Evolutionary conservation across 2,888 invertebrate genomes (phyloP).

Genomic region (Yponomeuta malinellus): DNA sequence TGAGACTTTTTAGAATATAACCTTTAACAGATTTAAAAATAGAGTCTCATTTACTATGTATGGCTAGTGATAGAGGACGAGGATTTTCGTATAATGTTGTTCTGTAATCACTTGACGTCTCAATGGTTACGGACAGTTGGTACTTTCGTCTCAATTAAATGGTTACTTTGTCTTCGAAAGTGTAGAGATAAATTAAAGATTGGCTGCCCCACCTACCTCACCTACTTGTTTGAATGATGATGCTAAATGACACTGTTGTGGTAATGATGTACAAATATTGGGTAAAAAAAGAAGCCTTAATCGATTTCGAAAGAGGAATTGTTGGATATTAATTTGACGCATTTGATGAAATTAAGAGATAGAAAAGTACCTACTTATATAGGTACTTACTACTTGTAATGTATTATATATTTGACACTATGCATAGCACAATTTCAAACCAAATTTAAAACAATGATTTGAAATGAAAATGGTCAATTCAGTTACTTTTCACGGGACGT

Average conservation of each 20-base stretch:
- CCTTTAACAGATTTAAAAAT: conserved; percentile 2
- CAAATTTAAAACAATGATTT: too few species aligned
- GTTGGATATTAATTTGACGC: too few species aligned
- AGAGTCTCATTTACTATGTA: background rate
- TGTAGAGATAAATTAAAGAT: background rate
- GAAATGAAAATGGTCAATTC: too few species aligned
- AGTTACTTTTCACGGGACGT: conserved; percentile 8
- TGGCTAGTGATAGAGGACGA: background rate
- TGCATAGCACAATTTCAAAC: too few species aligned
- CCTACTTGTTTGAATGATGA: conserved; percentile 1
- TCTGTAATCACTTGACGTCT: conserved; percentile 10
- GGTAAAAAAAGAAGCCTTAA: too few species aligned
- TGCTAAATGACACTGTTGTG: too few species aligned
- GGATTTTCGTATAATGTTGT: conserved; percentile 4
- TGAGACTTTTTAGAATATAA: conserved; percentile 5
- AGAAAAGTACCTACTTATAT: too few species aligned
- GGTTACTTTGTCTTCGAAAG: background rate
- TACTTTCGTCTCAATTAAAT: conserved; percentile 2
- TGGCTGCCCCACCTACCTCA: background rate
- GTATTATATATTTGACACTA: too few species aligned
- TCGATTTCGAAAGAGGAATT: too few species aligned
- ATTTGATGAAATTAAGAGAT: too few species aligned
- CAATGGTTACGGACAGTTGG: background rate
- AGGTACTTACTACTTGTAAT: too few species aligned
- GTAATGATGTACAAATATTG: too few species aligned